Conservation (phyloP, 2,113 vertebrate species). For the Catagonus wagneri region DNA sequence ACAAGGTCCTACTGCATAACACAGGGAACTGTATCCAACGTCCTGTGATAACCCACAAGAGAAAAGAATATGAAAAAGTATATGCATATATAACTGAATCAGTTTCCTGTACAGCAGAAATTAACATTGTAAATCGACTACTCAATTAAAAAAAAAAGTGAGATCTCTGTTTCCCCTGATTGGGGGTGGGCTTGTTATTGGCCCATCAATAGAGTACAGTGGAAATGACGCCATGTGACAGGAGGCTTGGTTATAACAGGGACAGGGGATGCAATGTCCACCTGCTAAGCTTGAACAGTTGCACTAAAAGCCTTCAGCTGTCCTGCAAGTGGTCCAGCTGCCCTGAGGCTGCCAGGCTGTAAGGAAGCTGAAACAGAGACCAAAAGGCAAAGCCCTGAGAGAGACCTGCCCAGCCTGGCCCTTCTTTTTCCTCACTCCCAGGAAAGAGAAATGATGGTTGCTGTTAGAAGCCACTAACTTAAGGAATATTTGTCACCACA, state of each 20-base stretch:
- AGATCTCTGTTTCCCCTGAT: not conserved
- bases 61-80: not conserved
- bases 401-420: too few relatives aligned
- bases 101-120: not conserved
- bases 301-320: not conserved
- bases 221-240: not conserved
- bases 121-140: not conserved
- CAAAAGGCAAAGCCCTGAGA: not conserved
- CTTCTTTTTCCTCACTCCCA: not conserved
- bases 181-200: too few relatives aligned
- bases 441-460: not conserved
- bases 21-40: not conserved
- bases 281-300: not conserved
- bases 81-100: not conserved
- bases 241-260: not conserved
- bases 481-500: not conserved
- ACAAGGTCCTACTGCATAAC: not conserved
- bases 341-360: not conserved
- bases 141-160: not conserved
- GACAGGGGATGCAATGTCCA: too few relatives aligned
- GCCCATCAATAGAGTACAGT: too few relatives aligned
- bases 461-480: not conserved
- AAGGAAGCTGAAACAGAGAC: not conserved
- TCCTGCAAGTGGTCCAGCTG: fast-evolving
- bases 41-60: not conserved